Conservation (phyloP, 1,140 invertebrate species). For the Cataglyphis hispanica region DNA sequence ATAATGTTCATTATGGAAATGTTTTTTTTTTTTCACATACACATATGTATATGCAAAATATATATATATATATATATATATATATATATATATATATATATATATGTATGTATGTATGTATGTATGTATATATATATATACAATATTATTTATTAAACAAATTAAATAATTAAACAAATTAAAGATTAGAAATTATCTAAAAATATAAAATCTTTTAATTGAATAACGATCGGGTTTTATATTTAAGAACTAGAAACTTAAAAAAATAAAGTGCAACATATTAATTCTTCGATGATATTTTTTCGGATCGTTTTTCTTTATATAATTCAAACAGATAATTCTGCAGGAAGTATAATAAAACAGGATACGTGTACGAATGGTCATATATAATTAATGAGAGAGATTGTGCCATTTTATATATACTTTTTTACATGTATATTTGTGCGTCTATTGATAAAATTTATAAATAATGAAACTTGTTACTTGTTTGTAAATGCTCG, state of each 20-base stretch:
- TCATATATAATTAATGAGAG: slow-evolving; percentile 42
- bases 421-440: slow-evolving; percentile 3
- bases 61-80: too few species aligned
- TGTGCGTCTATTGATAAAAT: slow-evolving; percentile 1
- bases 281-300: neutral
- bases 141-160: neutral
- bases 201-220: neutral
- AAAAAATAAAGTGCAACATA: neutral
- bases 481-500: slow-evolving; percentile 10
- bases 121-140: too few species aligned
- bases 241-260: neutral
- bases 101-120: too few species aligned
- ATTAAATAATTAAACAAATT: neutral
- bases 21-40: neutral
- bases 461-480: slow-evolving; percentile 11
- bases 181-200: neutral
- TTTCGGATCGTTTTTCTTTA: neutral
- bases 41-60: too few species aligned
- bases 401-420: slow-evolving; percentile 4
- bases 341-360: neutral
- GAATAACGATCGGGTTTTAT: neutral
- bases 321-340: neutral
- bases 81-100: too few species aligned
- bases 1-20: neutral
- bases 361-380: too few species aligned